These are phyloP conservation scores for Meleagris gallopavo DNA, from an alignment of 2,113 vertebrate species.

Conservation along the genomic window DNA sequence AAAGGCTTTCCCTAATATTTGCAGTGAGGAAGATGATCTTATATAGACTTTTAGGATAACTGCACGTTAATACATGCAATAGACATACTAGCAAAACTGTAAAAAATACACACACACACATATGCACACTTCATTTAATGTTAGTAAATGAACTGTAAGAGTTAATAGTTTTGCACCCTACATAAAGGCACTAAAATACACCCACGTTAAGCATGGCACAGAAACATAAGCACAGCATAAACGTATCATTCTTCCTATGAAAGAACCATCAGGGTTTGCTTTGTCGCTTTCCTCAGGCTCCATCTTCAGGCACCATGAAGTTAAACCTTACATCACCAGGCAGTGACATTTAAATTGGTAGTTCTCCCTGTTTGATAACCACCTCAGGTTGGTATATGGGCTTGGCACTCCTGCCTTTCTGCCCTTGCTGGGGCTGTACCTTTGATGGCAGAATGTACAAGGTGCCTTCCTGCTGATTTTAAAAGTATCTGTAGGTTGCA, in stretches of 20 bases:
- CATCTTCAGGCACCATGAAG: not conserved
- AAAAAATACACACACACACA: not conserved
- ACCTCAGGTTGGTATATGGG: too few relatives aligned
- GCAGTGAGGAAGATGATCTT: not conserved
- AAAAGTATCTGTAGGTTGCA: accelerated
- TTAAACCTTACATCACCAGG: not conserved
- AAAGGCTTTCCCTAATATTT: not conserved
- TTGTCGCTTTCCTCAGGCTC: not conserved
- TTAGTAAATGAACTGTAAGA: not conserved
- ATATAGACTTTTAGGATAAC: not conserved
- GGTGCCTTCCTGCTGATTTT: not conserved
- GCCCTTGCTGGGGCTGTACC: not conserved
- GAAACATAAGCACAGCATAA: not conserved
- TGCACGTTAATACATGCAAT: not conserved
- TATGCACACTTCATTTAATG: not conserved
- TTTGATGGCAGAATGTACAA: not conserved
- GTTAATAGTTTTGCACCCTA: not conserved
- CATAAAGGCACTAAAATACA: not conserved
- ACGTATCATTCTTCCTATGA: accelerated
- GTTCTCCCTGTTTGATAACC: not conserved
- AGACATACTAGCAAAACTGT: not conserved
- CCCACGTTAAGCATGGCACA: not conserved
- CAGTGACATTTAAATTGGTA: not conserved
- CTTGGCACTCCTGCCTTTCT: not conserved
- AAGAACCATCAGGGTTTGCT: not conserved